Conservation (phyloP, 1,140 invertebrate genomes). For the Protaetia brevitarsis region DNA sequence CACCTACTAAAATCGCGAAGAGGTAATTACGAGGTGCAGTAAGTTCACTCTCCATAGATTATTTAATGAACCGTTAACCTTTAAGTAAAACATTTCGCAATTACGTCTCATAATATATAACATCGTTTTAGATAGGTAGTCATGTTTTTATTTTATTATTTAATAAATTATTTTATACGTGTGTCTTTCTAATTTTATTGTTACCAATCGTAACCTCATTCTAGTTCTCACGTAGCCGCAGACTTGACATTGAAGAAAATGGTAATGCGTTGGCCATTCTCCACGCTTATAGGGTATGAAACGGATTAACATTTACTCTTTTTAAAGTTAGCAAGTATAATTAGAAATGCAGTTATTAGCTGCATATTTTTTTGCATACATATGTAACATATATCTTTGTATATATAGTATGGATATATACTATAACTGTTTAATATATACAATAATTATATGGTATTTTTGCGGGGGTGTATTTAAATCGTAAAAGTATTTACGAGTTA, state of each 20-base stretch:
- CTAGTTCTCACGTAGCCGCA: background rate
- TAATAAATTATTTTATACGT: constrained; percentile 1
- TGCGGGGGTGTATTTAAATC: no score
- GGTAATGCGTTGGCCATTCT: background rate
- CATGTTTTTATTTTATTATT: background rate
- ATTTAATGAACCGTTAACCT: background rate
- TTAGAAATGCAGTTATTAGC: background rate
- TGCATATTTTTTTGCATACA: no score
- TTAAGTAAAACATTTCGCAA: background rate
- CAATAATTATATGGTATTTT: no score
- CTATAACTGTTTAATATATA: no score
- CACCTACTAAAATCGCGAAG: background rate
- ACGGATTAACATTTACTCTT: background rate
- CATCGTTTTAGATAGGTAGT: no score
- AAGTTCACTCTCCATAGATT: background rate
- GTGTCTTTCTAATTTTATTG: background rate
- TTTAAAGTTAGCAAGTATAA: background rate
- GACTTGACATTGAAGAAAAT: constrained; percentile 10
- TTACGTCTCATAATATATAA: no score
- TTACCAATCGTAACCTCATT: background rate
- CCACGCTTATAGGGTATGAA: background rate
- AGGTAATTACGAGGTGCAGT: background rate
- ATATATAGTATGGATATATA: no score
- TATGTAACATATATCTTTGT: no score
- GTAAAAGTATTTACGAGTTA: no score